Evolutionary conservation across 2,888 invertebrate species (phyloP).

Genomic region (Rhogogaster chlorosoma): DNA sequence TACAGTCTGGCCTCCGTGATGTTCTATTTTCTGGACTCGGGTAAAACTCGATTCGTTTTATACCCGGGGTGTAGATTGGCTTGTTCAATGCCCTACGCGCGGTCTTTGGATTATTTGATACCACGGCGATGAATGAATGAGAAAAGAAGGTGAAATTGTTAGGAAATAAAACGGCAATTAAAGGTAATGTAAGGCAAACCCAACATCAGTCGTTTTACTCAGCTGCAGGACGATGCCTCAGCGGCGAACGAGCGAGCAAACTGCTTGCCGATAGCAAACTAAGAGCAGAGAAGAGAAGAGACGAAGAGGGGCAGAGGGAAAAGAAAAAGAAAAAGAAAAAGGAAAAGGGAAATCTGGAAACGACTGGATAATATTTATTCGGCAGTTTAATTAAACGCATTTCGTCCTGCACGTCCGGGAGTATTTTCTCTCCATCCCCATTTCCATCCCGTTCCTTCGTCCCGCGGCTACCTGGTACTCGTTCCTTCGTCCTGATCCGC

Average conservation of each 20-base stretch:
- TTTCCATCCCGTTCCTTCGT: conserved; percentile 37
- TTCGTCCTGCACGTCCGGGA: conserved; percentile 60
- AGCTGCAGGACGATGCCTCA: neutral
- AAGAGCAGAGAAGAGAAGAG: neutral
- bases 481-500: conserved; percentile 53
- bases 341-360: conserved; percentile 30
- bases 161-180: conserved; percentile 23
- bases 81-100: neutral
- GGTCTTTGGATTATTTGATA: neutral
- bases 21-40: neutral
- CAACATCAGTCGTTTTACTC: neutral
- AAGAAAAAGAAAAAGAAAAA: neutral
- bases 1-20: neutral
- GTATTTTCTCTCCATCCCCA: conserved; percentile 51
- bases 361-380: conserved; percentile 57
- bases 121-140: neutral
- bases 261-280: conserved; percentile 13
- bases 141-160: neutral
- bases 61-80: neutral
- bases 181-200: neutral
- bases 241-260: neutral
- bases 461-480: conserved; percentile 30
- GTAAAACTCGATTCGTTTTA: neutral
- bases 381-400: conserved; percentile 66
- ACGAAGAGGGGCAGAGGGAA: neutral